These are phyloP conservation scores for Aegypius monachus DNA, from an alignment of 2,113 vertebrate genomes.

Conservation along the genomic window DNA sequence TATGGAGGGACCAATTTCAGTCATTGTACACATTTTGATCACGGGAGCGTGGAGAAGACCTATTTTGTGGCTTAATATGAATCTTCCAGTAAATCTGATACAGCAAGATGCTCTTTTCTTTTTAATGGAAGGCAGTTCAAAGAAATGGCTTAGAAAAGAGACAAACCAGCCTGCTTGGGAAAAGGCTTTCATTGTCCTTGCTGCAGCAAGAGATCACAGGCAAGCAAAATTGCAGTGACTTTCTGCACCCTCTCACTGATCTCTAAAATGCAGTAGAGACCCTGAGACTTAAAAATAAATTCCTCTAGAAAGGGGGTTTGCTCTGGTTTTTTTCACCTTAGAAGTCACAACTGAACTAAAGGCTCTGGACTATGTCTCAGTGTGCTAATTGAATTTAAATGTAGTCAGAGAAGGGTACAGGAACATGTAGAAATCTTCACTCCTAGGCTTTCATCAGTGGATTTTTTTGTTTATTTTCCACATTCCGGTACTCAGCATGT, in stretches of 20 bases:
- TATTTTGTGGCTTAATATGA: background rate
- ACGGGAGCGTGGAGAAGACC: background rate
- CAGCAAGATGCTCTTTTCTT: background rate
- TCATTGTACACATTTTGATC: background rate
- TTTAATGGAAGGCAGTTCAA: background rate
- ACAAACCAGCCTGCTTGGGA: background rate
- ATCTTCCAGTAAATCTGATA: background rate
- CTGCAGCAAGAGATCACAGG: background rate
- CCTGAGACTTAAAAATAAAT: background rate
- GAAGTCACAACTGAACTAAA: background rate
- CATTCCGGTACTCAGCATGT: background rate
- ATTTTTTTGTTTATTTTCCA: background rate
- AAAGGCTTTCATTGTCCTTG: background rate
- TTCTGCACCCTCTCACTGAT: background rate
- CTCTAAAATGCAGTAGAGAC: background rate
- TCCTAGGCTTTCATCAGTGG: background rate
- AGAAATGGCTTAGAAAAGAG: background rate
- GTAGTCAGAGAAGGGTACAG: background rate
- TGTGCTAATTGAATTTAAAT: conserved; percentile 6
- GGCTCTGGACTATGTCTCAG: background rate
- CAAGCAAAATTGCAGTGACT: background rate
- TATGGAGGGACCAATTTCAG: background rate
- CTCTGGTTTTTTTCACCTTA: background rate
- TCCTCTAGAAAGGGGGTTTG: background rate
- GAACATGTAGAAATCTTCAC: background rate